phyloP scores from a whole-genome alignment of 1,140 invertebrate genomes.

The Chironomus striatipennis region DNA sequence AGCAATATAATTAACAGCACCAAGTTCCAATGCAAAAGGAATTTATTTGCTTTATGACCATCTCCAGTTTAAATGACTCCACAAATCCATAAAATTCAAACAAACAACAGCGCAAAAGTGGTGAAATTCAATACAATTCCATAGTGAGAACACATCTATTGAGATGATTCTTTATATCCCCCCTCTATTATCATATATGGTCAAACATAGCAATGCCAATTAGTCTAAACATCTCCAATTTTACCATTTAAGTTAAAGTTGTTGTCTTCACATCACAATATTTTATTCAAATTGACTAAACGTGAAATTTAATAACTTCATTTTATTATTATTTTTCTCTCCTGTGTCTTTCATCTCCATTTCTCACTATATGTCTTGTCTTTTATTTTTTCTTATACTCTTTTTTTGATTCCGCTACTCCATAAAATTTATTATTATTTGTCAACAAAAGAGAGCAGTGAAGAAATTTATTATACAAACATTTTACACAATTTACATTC shows the following conservation, averaged over 20 bases:
- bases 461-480: constrained; percentile 9
- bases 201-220: constrained; percentile 12
- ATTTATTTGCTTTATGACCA: no score
- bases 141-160: no score
- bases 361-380: no score
- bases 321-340: background rate
- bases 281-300: constrained; percentile 18
- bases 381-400: no score
- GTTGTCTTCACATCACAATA: background rate
- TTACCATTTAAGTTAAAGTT: background rate
- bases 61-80: no score
- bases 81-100: no score
- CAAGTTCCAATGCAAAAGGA: no score
- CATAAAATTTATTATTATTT: constrained; percentile 15
- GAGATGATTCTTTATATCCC: no score
- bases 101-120: no score
- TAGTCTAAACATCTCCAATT: background rate
- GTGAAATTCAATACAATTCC: no score
- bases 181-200: background rate
- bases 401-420: background rate
- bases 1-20: no score
- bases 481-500: constrained; percentile 14
- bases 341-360: background rate
- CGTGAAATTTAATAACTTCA: constrained; percentile 23
- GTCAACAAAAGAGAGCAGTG: constrained; percentile 1